Evolutionary conservation across 1,140 invertebrate species (phyloP).

Genomic region (Saccostrea glomerata): DNA sequence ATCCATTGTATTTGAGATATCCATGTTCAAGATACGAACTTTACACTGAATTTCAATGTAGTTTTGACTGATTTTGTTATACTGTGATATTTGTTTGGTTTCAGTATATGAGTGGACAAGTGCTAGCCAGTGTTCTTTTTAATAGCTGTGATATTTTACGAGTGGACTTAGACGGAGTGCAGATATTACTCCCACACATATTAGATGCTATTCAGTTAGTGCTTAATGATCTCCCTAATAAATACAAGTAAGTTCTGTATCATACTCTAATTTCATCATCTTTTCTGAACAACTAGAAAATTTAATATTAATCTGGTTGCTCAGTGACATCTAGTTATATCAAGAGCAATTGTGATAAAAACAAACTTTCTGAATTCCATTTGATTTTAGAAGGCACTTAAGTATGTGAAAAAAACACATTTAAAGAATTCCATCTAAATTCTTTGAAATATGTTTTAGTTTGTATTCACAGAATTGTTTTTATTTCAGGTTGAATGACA

Average conservation of each 20-base stretch:
- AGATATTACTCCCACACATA: slow-evolving; percentile 93
- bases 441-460: not conserved
- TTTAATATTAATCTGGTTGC: too few relatives aligned
- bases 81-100: slow-evolving; percentile 48
- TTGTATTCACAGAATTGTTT: not conserved
- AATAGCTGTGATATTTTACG: slow-evolving; percentile 87
- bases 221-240: slow-evolving; percentile 84
- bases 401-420: too few relatives aligned
- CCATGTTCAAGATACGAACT: too few relatives aligned
- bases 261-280: too few relatives aligned
- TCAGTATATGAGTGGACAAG: slow-evolving; percentile 79
- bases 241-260: not conserved
- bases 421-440: too few relatives aligned
- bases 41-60: too few relatives aligned
- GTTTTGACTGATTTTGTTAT: not conserved
- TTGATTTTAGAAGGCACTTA: too few relatives aligned
- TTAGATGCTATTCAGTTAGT: slow-evolving; percentile 93
- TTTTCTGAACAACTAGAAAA: too few relatives aligned
- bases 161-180: slow-evolving; percentile 94
- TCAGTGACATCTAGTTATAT: too few relatives aligned
- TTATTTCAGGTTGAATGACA: slow-evolving; percentile 13
- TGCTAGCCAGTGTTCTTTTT: slow-evolving; percentile 88
- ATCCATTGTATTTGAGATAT: too few relatives aligned
- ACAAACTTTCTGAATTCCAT: too few relatives aligned
- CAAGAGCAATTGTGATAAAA: too few relatives aligned